phyloP scores from a whole-genome alignment of 2,888 invertebrate genomes.

The Phoenoteleia sp. region DNA sequence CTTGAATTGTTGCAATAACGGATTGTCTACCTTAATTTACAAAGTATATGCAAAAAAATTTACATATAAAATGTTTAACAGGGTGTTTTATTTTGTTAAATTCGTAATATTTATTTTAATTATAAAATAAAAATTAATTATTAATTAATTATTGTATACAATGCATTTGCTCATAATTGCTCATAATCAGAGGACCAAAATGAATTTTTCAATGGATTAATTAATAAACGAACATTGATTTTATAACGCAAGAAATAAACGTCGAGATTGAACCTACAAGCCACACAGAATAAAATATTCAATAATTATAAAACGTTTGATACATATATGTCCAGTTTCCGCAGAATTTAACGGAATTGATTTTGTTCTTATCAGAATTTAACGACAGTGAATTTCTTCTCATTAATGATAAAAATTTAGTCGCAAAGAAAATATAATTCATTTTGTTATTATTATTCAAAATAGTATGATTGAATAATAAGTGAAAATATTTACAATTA shows the following conservation, averaged over 20 bases:
- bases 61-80: too few relatives aligned
- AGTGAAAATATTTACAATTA: too few relatives aligned
- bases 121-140: conserved; percentile 13
- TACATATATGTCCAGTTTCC: background rate
- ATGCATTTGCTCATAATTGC: background rate
- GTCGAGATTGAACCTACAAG: conserved; percentile 6
- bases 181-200: conserved; percentile 31
- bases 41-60: too few relatives aligned
- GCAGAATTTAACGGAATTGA: background rate
- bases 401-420: too few relatives aligned
- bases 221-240: conserved; percentile 55
- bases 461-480: too few relatives aligned
- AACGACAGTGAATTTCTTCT: conserved; percentile 6
- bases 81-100: too few relatives aligned
- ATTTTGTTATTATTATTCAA: too few relatives aligned
- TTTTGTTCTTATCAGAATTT: too few relatives aligned
- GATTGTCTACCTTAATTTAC: too few relatives aligned
- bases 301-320: conserved; percentile 14
- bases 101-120: too few relatives aligned
- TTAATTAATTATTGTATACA: conserved; percentile 18
- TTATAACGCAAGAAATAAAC: conserved; percentile 38
- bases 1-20: too few relatives aligned
- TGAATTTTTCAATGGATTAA: conserved; percentile 43
- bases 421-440: too few relatives aligned
- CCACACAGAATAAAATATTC: background rate